A percentile compares a stretch with the other conserved stretches of the same genome.
Conservation (phyloP, 1,140 invertebrate species). For the Anthonomus grandis region DNA sequence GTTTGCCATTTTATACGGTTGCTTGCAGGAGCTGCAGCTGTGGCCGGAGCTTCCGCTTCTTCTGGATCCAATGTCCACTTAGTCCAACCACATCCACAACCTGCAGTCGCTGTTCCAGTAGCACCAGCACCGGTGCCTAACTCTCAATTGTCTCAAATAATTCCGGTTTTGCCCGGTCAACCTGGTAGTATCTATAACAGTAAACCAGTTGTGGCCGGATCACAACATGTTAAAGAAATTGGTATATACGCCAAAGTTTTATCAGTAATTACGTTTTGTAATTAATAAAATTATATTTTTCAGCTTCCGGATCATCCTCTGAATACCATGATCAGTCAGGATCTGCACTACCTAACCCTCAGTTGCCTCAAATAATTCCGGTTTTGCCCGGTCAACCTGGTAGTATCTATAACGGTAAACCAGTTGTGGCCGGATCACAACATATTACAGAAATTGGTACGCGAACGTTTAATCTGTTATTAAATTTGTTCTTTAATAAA, state of each 20-base stretch:
- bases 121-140: not conserved
- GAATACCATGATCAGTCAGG: not conserved
- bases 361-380: not conserved
- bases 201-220: conserved; percentile 16
- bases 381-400: conserved; percentile 23
- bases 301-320: not conserved
- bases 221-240: too few relatives aligned
- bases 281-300: too few relatives aligned
- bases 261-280: not conserved
- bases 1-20: too few relatives aligned
- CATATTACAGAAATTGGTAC: not conserved
- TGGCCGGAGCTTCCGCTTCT: not conserved
- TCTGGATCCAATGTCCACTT: not conserved
- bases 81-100: not conserved
- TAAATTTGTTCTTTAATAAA: too few relatives aligned
- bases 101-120: not conserved
- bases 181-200: conserved; percentile 29
- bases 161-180: conserved; percentile 18
- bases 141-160: not conserved
- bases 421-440: not conserved
- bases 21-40: conserved; percentile 3
- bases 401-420: conserved; percentile 5
- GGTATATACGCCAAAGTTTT: not conserved
- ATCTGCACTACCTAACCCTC: not conserved
- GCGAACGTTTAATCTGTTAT: too few relatives aligned